phyloP scores from a whole-genome alignment of 2,113 vertebrate species.

The Tapirus terrestris region DNA sequence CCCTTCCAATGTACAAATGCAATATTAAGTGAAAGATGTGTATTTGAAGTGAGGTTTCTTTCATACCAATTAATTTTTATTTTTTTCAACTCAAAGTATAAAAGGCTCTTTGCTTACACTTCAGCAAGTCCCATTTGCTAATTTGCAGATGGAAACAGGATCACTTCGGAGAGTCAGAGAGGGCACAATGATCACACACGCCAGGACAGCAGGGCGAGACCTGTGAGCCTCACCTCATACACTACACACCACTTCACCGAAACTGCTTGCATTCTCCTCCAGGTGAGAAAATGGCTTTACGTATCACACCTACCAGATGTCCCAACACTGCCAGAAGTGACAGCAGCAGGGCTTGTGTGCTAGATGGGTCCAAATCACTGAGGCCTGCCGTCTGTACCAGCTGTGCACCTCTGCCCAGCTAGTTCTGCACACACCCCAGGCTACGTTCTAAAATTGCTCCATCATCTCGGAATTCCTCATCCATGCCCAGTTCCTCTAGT shows the following conservation, averaged over 20 bases:
- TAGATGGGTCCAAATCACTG: accelerated
- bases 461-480: too few species aligned
- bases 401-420: not conserved
- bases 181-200: accelerated
- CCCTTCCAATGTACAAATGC: not conserved
- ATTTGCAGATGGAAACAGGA: not conserved
- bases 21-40: too few species aligned
- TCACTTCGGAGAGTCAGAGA: not conserved
- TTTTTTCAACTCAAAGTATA: not conserved
- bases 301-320: not conserved
- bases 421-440: too few species aligned
- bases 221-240: not conserved
- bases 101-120: not conserved
- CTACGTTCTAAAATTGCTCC: accelerated
- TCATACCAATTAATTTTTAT: not conserved
- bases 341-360: accelerated
- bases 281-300: not conserved
- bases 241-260: not conserved
- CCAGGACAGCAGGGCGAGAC: too few species aligned
- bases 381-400: not conserved
- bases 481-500: accelerated
- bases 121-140: not conserved
- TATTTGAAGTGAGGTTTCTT: not conserved
- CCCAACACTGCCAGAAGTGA: not conserved
- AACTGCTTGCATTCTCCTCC: not conserved